phyloP scores from a whole-genome alignment of 1,140 invertebrate species.

The Pseudomyrmex gracilis region DNA sequence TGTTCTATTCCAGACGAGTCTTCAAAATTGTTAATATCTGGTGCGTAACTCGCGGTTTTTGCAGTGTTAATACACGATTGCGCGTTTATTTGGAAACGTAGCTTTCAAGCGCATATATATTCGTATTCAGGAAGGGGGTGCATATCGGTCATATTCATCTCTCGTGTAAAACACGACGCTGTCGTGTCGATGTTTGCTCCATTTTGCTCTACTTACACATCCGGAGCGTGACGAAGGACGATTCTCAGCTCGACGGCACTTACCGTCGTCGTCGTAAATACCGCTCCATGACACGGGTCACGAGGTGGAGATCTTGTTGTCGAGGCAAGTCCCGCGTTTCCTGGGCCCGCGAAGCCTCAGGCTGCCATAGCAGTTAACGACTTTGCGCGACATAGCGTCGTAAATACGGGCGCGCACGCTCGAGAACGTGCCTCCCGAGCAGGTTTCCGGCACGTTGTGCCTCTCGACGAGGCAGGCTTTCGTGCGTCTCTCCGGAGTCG shows the following conservation, averaged over 20 bases:
- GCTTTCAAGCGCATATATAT: background rate
- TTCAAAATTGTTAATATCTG: too few relatives aligned
- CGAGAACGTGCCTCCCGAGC: slow-evolving; percentile 51
- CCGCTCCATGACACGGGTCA: slow-evolving; percentile 65
- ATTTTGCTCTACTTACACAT: slow-evolving; percentile 62
- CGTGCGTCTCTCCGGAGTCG: slow-evolving; percentile 45
- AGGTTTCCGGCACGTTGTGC: slow-evolving; percentile 62
- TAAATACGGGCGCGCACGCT: slow-evolving; percentile 61
- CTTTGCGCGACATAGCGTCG: slow-evolving; percentile 60
- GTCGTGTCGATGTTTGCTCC: slow-evolving; percentile 68
- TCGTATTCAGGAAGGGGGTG: background rate
- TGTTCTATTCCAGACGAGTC: too few relatives aligned
- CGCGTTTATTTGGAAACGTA: background rate
- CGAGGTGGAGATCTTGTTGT: slow-evolving; percentile 71
- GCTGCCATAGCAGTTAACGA: slow-evolving; percentile 37
- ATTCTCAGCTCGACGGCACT: slow-evolving; percentile 35
- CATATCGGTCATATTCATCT: slow-evolving; percentile 71
- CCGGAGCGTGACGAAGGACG: slow-evolving; percentile 47
- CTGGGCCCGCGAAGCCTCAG: background rate
- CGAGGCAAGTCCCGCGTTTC: slow-evolving; percentile 17
- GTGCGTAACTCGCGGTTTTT: too few relatives aligned
- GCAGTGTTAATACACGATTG: too few relatives aligned
- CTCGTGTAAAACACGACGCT: slow-evolving; percentile 61
- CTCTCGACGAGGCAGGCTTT: slow-evolving; percentile 48
- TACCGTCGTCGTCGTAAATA: slow-evolving; percentile 28